Evolutionary conservation across 2,797 vertebrate species (phyloP), one percentile per base, ranked within the genome.

Genomic region (Novumbra hubbsi): DNA sequence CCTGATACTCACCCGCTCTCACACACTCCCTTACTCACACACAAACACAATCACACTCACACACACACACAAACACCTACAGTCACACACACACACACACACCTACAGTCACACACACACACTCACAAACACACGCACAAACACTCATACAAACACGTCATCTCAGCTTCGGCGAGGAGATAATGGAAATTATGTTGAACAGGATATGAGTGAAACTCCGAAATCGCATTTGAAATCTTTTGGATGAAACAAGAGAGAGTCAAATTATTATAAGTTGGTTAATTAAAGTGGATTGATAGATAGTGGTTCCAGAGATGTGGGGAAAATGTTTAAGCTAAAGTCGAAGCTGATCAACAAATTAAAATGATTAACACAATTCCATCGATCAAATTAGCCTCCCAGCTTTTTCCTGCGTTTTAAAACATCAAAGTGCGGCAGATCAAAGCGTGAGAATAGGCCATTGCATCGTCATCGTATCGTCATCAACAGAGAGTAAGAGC

Each of bases 381-480:
- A 77, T 86, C 91, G 84, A 90, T 90, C 80, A 84, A 90, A 88
- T 88, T 87, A 79, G 79, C 80, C 55, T 27, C n/a, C 84, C 81
- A 70, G 81, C 83, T 83, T 72, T 80, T 87, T 80, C 72, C 82
- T 80, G 84, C 83, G 79, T 81, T 71, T 78, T 82, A 82, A 52
- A 85, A 86, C 75, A 83, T 85, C 76, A 80, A 86, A 87, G 85
- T 74, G 67, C 34, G 69, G 72, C 62, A 75, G 70, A 32, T 66
- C 30, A 64, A 52, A 88, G 83, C 74, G 75, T 7, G 24, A 14
- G 16, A 65, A 65, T 16, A 67, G 32, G 41, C 11, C 78, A 73
- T 83, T 76, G 72, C 62, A 57, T 66, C 83, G 81, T 76, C 82
- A 86, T 73, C 73, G 55, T 83, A 68, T 78, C 80, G 75, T 81